These are phyloP conservation scores for Montipora foliosa DNA, from an alignment of 64 coral and sea anemone genomes.

Conservation along the genomic window DNA sequence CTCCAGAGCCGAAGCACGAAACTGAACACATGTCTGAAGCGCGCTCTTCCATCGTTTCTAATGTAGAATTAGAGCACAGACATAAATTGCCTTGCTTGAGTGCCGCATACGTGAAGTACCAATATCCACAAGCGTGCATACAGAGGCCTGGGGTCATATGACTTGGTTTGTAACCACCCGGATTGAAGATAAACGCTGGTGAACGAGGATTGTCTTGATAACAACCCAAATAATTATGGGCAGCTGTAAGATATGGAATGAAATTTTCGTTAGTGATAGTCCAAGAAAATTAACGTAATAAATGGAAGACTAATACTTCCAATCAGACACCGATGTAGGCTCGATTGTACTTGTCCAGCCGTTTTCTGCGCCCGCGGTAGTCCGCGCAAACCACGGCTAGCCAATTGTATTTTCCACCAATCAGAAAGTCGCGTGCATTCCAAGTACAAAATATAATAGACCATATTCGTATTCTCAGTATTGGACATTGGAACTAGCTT, in stretches of 20 bases:
- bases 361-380: too few relatives aligned
- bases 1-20: constrained; percentile 44
- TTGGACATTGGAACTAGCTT: too few relatives aligned
- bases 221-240: constrained; percentile 10
- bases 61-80: constrained; percentile 40
- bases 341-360: too few relatives aligned
- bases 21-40: constrained; percentile 17
- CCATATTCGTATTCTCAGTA: too few relatives aligned
- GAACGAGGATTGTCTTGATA: constrained; percentile 11
- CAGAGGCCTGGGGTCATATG: constrained; percentile 32
- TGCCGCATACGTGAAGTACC: constrained; percentile 50
- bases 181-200: constrained; percentile 20
- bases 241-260: neutral
- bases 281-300: neutral
- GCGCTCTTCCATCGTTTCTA: neutral
- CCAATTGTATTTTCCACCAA: too few relatives aligned
- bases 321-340: too few relatives aligned
- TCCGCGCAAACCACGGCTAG: too few relatives aligned
- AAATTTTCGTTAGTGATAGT: neutral
- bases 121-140: constrained; percentile 27
- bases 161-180: constrained; percentile 2
- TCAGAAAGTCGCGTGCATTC: too few relatives aligned
- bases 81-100: constrained; percentile 22
- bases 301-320: too few relatives aligned
- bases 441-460: too few relatives aligned